Evolutionary conservation across 2,888 invertebrate genomes (phyloP).

Genomic region (Eledona agricola): DNA sequence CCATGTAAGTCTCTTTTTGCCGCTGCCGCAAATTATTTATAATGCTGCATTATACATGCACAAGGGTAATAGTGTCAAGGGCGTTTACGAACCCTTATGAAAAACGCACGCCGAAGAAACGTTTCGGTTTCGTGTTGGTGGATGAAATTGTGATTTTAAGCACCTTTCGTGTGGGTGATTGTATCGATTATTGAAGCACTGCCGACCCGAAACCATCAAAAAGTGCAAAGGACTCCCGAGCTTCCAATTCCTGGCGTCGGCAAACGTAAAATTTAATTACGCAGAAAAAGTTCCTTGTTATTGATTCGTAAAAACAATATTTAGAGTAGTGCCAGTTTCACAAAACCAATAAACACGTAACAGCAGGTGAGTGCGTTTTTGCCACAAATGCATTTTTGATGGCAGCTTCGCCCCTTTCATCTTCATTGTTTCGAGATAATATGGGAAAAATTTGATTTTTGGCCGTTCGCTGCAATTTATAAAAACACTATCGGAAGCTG

Average conservation of each 20-base stretch:
- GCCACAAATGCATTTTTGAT: too few species aligned
- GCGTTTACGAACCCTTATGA: slow-evolving; percentile 3
- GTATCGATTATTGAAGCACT: slow-evolving; percentile 35
- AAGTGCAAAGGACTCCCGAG: slow-evolving; percentile 6
- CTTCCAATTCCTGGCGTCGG: slow-evolving; percentile 14
- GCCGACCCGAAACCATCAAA: slow-evolving; percentile 16
- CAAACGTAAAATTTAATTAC: too few species aligned
- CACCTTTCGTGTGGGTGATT: slow-evolving; percentile 28
- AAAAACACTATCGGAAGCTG: too few species aligned
- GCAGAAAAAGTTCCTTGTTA: too few species aligned
- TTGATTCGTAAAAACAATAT: too few species aligned
- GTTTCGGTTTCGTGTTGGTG: not conserved
- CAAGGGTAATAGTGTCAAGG: slow-evolving; percentile 22
- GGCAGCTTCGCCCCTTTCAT: too few species aligned
- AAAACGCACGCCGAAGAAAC: slow-evolving; percentile 7
- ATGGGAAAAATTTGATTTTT: too few species aligned
- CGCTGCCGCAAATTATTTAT: slow-evolving; percentile 20
- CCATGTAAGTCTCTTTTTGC: slow-evolving; percentile 22
- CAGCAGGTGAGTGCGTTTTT: too few species aligned
- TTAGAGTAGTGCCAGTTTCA: too few species aligned
- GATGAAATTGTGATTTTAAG: slow-evolving; percentile 11
- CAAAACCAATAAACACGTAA: too few species aligned
- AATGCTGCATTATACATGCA: slow-evolving; percentile 22
- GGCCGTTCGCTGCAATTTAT: too few species aligned
- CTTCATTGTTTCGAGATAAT: too few species aligned